phyloP scores from a whole-genome alignment of 2,888 invertebrate genomes.

The Chloroclystis v-ata region DNA sequence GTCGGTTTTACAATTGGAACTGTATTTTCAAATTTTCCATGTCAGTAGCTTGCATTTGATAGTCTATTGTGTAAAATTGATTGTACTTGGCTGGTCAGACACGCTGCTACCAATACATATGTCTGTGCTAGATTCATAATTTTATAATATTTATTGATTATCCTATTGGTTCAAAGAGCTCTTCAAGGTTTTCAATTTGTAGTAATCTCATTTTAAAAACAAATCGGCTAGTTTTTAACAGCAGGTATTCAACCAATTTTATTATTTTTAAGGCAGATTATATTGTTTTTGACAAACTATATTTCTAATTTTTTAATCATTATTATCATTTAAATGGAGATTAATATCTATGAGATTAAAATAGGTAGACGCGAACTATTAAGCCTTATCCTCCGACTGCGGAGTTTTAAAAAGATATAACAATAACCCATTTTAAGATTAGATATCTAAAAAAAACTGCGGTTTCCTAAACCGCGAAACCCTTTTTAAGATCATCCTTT shows the following conservation, averaged over 20 bases:
- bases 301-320: too few species aligned
- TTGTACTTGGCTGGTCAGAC: not conserved
- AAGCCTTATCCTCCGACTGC: slow-evolving; percentile 15
- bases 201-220: too few species aligned
- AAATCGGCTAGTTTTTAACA: too few species aligned
- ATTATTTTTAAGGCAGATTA: not conserved
- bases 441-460: slow-evolving; percentile 47
- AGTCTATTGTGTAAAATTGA: slow-evolving; percentile 6
- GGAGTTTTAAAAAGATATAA: slow-evolving; percentile 25
- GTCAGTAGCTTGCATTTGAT: slow-evolving; percentile 1
- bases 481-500: slow-evolving; percentile 48
- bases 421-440: slow-evolving; percentile 45
- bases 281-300: too few species aligned
- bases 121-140: too few species aligned
- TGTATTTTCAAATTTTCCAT: slow-evolving; percentile 15
- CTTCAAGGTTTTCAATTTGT: too few species aligned
- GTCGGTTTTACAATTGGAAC: slow-evolving; percentile 9
- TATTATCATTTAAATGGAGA: too few species aligned
- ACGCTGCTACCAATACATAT: too few species aligned
- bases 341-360: not conserved
- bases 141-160: too few species aligned
- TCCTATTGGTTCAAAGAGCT: too few species aligned
- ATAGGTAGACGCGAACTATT: not conserved
- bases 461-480: slow-evolving; percentile 55
- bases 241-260: too few species aligned